A percentile compares a stretch with the other conserved stretches of the same genome.
phyloP scores from a whole-genome alignment of 1,140 invertebrate genomes.

The Aphidius ervi region DNA sequence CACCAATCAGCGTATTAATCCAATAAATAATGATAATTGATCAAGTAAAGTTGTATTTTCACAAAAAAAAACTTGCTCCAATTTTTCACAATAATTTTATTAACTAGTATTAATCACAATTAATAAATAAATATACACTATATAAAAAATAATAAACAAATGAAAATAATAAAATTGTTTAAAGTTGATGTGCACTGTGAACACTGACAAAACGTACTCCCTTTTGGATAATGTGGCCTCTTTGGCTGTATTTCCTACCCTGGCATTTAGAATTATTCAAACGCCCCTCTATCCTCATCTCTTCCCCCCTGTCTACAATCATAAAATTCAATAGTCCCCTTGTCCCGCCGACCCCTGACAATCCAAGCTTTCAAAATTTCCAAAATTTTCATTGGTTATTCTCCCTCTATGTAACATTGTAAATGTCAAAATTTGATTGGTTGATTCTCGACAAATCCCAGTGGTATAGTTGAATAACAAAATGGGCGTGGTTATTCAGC shows the following conservation, averaged over 20 bases:
- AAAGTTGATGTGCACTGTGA: constrained; percentile 17
- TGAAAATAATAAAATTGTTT: background rate
- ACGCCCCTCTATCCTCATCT: constrained; percentile 25
- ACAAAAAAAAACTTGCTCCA: background rate
- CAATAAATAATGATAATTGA: background rate
- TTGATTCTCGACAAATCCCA: constrained; percentile 46
- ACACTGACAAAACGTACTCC: constrained; percentile 26
- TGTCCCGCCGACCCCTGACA: no score
- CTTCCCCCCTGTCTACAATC: constrained; percentile 15
- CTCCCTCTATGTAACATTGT: background rate
- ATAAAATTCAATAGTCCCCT: background rate
- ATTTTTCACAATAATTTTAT: constrained; percentile 7
- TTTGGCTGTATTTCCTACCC: constrained; percentile 22
- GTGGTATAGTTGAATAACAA: constrained; percentile 36
- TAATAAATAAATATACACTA: constrained; percentile 3
- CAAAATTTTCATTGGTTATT: no score
- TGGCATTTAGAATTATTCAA: constrained; percentile 12
- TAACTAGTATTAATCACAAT: no score
- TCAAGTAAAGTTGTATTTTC: no score
- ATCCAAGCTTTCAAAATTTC: no score
- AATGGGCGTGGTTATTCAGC: constrained; percentile 37
- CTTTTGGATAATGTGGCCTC: no score
- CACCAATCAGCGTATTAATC: background rate
- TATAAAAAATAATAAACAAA: constrained; percentile 2
- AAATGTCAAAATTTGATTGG: constrained; percentile 34